Evolutionary conservation across 2,113 vertebrate genomes (phyloP), one percentile per base, ranked within the genome.

Genomic region (Lophochroa leadbeateri): DNA sequence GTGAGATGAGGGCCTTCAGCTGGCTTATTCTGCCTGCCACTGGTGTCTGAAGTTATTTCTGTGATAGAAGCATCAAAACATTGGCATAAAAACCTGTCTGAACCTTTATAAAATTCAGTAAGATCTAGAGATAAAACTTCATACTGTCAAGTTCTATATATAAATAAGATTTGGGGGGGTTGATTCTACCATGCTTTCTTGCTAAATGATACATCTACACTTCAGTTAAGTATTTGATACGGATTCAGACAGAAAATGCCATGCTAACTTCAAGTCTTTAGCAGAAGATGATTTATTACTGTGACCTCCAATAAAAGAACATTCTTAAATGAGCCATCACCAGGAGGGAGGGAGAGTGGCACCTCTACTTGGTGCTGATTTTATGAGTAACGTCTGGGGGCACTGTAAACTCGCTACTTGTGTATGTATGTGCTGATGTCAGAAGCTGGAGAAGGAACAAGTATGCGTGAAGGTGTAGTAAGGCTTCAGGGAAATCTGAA

Each of bases 341-440:
- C 24, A 31, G 75, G 74, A 50, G 39, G 61, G 50, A 50, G 53
- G 20, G 52, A 68, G 69, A 82, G 61, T 10, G 41, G 47, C 58
- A 53, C 47, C 19, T 90, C 49, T 50, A 1, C 44, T 75, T 86
- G 49, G 24, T 95, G 82, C 53, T 92, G 37, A 82, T 82, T 94
- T 80, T 67, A 39, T 75, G 86, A 77, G 58, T 82, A 61, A 92
- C 57, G 9, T 95, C 84, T 94, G 65, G 74, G 93, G 94, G 92
- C 94, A 85, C 92, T 86, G 72, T 84, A 84, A 94, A 97, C 89
- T 96, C 90, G 55, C 37, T 47, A 28, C 87, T 92, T 63, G 5
- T 60, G 57, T 21, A 14, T 58, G 21, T 50, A 33, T 67, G 43
- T 95, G 93, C 79, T 92, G 85, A 53, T 68, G 53, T 31, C 67